Percentiles rank a stretch among this genome's conserved stretches.
phyloP scores from a whole-genome alignment of 2,797 vertebrate species.

The Dryobates pubescens region DNA sequence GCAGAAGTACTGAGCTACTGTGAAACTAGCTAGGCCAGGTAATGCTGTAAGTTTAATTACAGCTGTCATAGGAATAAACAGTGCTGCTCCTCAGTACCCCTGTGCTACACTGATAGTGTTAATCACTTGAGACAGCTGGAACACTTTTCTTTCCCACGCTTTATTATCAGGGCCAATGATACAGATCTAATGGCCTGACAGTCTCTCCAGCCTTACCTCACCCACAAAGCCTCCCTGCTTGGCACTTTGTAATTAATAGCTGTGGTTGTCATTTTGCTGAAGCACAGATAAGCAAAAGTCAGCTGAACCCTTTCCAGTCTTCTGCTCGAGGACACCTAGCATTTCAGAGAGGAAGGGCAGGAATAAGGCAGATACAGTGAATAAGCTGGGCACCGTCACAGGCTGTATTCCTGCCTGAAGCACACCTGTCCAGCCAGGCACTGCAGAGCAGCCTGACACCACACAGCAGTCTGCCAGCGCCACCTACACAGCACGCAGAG shows the following conservation, averaged over 20 bases:
- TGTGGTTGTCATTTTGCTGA: not conserved
- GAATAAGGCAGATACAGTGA: rapidly evolving
- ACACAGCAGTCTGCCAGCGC: conserved; percentile 16
- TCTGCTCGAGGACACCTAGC: not conserved
- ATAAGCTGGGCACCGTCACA: not conserved
- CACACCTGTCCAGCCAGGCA: rapidly evolving
- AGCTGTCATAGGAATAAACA: not conserved
- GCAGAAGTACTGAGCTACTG: not conserved
- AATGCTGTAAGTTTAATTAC: not conserved
- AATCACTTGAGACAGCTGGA: not conserved
- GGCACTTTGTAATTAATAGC: not conserved
- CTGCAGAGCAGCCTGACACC: not conserved
- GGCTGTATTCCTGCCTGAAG: not conserved
- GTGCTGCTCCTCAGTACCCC: not conserved
- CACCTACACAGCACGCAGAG: not conserved
- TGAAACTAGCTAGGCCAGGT: not conserved
- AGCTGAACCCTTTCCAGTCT: not conserved
- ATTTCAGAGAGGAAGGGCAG: not conserved
- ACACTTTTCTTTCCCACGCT: not conserved
- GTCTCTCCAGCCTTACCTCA: not conserved
- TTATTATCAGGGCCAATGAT: rapidly evolving
- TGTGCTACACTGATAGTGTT: not conserved
- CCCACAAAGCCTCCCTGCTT: not conserved
- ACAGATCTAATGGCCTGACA: not conserved
- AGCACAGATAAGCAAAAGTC: not conserved